phyloP scores from a whole-genome alignment of 2,113 vertebrate species.

The Pelobates fuscus region DNA sequence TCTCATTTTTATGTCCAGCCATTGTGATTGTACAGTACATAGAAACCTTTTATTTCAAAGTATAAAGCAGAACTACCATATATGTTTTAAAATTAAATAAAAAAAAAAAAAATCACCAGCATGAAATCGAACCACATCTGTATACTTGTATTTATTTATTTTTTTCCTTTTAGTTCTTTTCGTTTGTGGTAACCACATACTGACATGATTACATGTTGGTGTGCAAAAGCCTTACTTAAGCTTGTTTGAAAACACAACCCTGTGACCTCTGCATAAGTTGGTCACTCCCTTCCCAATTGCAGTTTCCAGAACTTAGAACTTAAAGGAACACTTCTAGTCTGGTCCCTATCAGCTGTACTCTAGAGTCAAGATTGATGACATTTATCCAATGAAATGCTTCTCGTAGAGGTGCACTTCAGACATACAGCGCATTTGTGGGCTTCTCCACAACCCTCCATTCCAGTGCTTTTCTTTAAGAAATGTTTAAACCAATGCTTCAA shows the following conservation, averaged over 20 bases:
- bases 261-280: neutral
- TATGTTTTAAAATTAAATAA: conserved; percentile 62
- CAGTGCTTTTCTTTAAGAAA: no score
- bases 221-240: conserved; percentile 41
- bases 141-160: conserved; percentile 54
- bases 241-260: neutral
- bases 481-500: no score
- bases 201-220: conserved; percentile 35
- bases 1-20: conserved; percentile 60
- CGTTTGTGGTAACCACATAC: conserved; percentile 44
- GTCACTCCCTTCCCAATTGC: conserved; percentile 12
- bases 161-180: conserved; percentile 56
- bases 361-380: no score
- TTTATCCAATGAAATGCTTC: no score
- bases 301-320: neutral
- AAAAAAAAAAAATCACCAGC: conserved; percentile 67
- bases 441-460: no score
- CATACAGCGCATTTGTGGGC: no score
- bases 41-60: conserved; percentile 66
- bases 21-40: conserved; percentile 59
- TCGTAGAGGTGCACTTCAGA: no score
- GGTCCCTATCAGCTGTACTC: no score
- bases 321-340: no score
- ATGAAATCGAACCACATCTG: conserved; percentile 71
- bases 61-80: conserved; percentile 60